phyloP scores from a whole-genome alignment of 1,140 invertebrate species.

The Hylaeus volcanicus region DNA sequence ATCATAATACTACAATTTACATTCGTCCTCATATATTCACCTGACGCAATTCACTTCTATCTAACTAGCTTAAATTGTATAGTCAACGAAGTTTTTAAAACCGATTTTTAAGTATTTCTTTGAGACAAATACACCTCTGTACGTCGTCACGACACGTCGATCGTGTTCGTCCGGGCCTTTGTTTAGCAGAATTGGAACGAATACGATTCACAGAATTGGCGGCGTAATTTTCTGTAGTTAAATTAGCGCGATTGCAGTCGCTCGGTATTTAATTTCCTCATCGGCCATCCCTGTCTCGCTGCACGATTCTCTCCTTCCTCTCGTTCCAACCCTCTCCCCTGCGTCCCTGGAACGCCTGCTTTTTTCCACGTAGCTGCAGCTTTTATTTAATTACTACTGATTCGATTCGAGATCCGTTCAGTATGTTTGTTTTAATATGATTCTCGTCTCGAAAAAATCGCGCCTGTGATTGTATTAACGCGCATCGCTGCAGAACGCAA shows the following conservation, averaged over 20 bases:
- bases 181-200: constrained; percentile 39
- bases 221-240: constrained; percentile 51
- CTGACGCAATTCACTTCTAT: too few relatives aligned
- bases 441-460: constrained; percentile 11
- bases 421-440: constrained; percentile 29
- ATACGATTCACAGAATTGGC: constrained; percentile 31
- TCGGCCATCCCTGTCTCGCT: constrained; percentile 5
- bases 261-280: constrained; percentile 47
- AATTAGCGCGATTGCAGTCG: constrained; percentile 48
- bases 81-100: too few relatives aligned
- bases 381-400: constrained; percentile 40
- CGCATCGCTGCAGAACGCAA: neutral
- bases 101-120: too few relatives aligned
- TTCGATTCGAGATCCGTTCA: constrained; percentile 24
- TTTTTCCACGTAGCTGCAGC: constrained; percentile 19
- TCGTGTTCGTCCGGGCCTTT: neutral
- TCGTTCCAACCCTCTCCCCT: neutral
- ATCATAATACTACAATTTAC: too few relatives aligned
- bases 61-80: too few relatives aligned
- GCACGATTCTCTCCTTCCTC: neutral
- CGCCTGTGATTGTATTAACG: constrained; percentile 8
- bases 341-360: neutral
- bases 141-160: neutral
- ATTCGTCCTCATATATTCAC: too few relatives aligned
- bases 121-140: neutral